Base-by-base conservation (phyloP, 2,888 invertebrate genomes). In the Dryocosmus kuriphilus region DNA sequence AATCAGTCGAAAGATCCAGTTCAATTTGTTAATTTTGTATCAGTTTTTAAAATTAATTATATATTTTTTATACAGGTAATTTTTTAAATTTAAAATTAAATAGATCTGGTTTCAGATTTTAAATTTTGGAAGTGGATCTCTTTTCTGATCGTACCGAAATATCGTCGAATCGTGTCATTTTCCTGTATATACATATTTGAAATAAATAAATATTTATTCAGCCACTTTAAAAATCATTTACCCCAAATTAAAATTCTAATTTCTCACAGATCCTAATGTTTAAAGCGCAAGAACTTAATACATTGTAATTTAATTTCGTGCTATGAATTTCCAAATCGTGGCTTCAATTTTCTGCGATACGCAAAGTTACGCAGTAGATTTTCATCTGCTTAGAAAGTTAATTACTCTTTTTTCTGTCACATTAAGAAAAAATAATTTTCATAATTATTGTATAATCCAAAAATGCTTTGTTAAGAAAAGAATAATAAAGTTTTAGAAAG, bases 141-240 rank as follows among this genome's bases (percentile, higher is more conserved):
- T 35, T 38, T 35, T 22, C 14, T 62, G 30, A 19, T 19, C 62
- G 30, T 63, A 5, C 38, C n/a, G 5, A 62, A 62, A 32, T 63
- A 63, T 35, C 27, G 32, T 30, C 9, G 22, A 63, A 63, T 63
- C 22, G 35, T 32, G 32, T 22, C 35, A 63, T n/a, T 62, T 63
- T 35, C 38, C 32, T 63, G 63, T 63, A 63, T 35, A 63, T 63
- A 63, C n/a, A 63, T 35, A 63, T 63, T 63, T 63, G 11, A 22
- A 63, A 63, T 63, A 63, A 63, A 63, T 63, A n/a, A 32, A 63
- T 63, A 63, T 62, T 62, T 62, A 62, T 62, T 62, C 62, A 62
- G 5, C 24, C 24, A 24, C 24, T 57, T 11, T 57, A 9, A 24
- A 24, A 57, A 57, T 57, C 9, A 57, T 24, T 57, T 57, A 11